Base-by-base conservation (phyloP, 2,113 vertebrate genomes). In the Cynocephalus volans region DNA sequence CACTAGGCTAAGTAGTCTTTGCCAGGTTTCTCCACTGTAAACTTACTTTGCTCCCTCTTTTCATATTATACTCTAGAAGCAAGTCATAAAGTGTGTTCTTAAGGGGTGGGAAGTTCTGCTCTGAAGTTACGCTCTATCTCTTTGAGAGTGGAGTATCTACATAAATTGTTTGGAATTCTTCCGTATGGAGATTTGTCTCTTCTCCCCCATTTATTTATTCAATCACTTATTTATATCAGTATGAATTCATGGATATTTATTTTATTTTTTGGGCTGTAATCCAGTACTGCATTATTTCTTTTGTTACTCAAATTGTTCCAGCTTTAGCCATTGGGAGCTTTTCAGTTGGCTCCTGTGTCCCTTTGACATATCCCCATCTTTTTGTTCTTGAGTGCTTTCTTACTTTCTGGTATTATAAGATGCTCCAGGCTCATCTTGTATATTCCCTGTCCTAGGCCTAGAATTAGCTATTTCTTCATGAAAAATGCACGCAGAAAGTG, bases 301-400 rank as follows among this genome's bases (percentile, higher is more conserved):
- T 69, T 84, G n/a, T 52, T 93, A 58, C 48, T 90, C n/a, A 80
- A 33, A 56, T 72, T 64, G 54, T 95, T 93, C 73, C 31, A 89
- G 54, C 67, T 79, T 82, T 87, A 72, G 80, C 77, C 48, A n/a
- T 33, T 23, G 80, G 62, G 62, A 81, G 28, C 28, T 67, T 88
- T 75, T n/a, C 36, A 76, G 52, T 79, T 72, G 60, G 19, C 58
- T 76, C 26, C 64, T 18, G 5, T 60, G 65, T 89, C 26, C 75
- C 28, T 81, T 72, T 77, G 4, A 48, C 28, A 62, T 31, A 92
- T 5, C 14, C 31, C 48, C 21, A 62, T 79, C 28, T 17, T 80
- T 94, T 50, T 89, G 13, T n/a, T 76, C 93, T 86, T 87, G 50
- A 73, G 60, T 50, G 8, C 31, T 90, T 93, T 81, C 72, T 92